phyloP scores from a whole-genome alignment of 2,113 vertebrate genomes.

The Daubentonia madagascariensis region DNA sequence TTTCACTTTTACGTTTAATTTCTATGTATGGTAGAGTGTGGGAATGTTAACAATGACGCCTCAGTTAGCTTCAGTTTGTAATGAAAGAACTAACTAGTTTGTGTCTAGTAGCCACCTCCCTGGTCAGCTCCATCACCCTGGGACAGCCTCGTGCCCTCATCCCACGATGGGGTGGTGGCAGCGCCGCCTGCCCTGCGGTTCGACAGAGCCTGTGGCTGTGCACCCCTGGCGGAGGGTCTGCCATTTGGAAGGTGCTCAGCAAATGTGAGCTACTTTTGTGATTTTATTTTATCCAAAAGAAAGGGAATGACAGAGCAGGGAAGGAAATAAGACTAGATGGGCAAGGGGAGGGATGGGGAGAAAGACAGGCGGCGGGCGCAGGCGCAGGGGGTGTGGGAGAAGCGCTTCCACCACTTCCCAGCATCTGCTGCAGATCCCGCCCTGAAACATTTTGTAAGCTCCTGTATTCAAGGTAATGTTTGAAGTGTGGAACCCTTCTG shows the following conservation, averaged over 20 bases:
- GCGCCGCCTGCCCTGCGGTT: not conserved
- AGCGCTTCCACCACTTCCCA: not conserved
- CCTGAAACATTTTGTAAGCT: slow-evolving; percentile 76
- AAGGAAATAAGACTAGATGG: not conserved
- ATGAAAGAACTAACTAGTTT: not conserved
- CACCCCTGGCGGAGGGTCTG: not conserved
- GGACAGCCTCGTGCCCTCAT: not conserved
- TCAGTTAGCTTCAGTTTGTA: no score
- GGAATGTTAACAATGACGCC: no score
- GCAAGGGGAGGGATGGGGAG: rapidly evolving
- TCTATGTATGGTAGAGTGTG: not conserved
- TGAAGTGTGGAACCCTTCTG: slow-evolving; percentile 64
- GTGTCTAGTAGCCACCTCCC: no score
- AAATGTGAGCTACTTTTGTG: not conserved
- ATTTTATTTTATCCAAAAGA: not conserved
- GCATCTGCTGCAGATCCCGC: slow-evolving; percentile 16
- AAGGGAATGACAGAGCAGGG: not conserved
- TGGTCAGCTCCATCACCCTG: no score
- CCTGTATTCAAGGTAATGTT: slow-evolving; percentile 68
- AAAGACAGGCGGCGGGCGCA: not conserved
- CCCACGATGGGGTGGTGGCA: no score
- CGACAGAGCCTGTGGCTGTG: rapidly evolving
- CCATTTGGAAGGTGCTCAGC: not conserved
- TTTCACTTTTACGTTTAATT: not conserved
- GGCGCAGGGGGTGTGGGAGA: rapidly evolving